Evolutionary conservation across 2,797 vertebrate genomes (phyloP), one percentile per base, ranked within the genome.

Genomic region (Artibeus lituratus): DNA sequence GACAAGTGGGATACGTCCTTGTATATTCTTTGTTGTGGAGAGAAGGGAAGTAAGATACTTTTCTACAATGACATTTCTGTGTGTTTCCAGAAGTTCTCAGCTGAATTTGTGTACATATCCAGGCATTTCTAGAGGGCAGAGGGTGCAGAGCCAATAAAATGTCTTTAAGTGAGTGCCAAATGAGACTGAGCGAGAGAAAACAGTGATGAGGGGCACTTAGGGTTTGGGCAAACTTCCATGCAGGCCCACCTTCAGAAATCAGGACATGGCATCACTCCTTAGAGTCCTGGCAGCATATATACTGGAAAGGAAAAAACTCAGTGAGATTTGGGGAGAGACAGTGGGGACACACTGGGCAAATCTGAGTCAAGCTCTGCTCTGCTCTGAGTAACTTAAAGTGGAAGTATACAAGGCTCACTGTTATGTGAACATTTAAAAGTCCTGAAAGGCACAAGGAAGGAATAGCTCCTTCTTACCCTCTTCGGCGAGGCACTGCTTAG

Each of bases 91-190:
- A 83, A 39, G 19, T 14, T 67, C 57, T 92, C 44, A 39, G 49
- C 10, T 44, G 49, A 73, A 70, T 49, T 18, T 15, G 1, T 74
- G 10, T n/a, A 78, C 2, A 26, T 95, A 67, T 42, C 26, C 67
- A 51, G 57, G 65, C 42, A 69, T 94, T 94, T 96, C 69, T 44
- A 84, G 35, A 92, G 37, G 53, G 44, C 21, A 87, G 55, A 94
- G 4, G 83, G 10, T 19, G 18, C 1, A 70, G 42, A 82, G 51
- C 29, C 77, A 72, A 78, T 39, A 19, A 78, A 67, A 7, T 2
- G 10, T 78, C 29, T 89, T 39, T 82, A 72, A 16, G 5, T 35
- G 57, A 57, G 15, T 76, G 5, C 14, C 19, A 18, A 14, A 65
- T 39, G 67, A 95, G 12, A 29, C 42, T 9, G 29, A 87, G 37